Percentiles rank a stretch among this genome's conserved stretches.
Evolutionary conservation across 2,888 invertebrate genomes (phyloP).

Genomic region (Pyrrhosoma nymphula): DNA sequence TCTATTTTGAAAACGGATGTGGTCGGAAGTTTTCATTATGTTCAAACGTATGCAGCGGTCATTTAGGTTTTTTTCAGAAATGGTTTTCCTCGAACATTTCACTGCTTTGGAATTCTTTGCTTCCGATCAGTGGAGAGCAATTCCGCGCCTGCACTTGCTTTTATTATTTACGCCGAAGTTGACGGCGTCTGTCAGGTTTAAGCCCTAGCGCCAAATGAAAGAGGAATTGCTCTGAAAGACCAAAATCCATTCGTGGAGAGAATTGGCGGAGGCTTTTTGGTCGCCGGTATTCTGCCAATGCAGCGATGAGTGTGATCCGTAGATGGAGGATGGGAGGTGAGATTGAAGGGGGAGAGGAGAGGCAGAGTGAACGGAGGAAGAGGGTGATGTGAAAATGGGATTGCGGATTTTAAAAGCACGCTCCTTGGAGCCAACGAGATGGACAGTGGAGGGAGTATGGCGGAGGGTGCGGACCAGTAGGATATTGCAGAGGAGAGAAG

Average conservation of each 20-base stretch:
- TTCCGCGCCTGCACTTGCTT: background rate
- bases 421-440: no score
- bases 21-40: background rate
- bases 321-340: no score
- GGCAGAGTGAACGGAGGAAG: background rate
- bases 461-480: no score
- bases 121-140: background rate
- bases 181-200: background rate
- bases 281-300: slow-evolving; percentile 21
- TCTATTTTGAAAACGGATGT: background rate
- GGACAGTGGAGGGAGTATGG: no score
- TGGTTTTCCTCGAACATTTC: background rate
- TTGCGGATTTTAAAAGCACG: background rate
- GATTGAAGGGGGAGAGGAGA: background rate
- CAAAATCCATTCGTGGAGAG: background rate
- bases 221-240: background rate
- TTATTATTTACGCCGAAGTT: background rate
- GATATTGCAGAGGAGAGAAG: no score
- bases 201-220: background rate
- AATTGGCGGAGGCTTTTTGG: background rate
- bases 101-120: background rate
- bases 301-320: background rate
- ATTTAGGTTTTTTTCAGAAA: background rate
- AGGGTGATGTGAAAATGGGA: no score
- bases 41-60: background rate